Percentiles rank a stretch among this genome's conserved stretches.
Evolutionary conservation across 1,140 invertebrate genomes (phyloP).

Genomic region (Ostrea edulis): DNA sequence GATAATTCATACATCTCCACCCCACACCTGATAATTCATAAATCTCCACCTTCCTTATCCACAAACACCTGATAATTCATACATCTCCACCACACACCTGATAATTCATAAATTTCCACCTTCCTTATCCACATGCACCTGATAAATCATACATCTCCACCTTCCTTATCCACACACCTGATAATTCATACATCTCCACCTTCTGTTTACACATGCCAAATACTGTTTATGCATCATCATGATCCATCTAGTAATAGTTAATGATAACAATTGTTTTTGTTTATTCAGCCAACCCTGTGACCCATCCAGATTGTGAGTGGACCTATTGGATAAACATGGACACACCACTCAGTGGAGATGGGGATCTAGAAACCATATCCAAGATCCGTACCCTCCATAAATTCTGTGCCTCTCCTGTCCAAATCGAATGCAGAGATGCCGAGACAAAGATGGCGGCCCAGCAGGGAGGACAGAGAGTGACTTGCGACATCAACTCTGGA

Average conservation of each 20-base stretch:
- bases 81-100: no score
- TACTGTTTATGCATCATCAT: no score
- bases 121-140: no score
- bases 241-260: neutral
- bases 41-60: no score
- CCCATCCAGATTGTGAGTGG: conserved; percentile 65
- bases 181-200: no score
- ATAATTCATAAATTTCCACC: no score
- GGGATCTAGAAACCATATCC: conserved; percentile 69
- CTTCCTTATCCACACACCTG: no score
- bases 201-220: no score
- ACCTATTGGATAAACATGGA: conserved; percentile 73
- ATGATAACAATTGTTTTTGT: neutral
- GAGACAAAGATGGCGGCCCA: conserved; percentile 45
- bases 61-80: no score
- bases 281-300: conserved; percentile 36
- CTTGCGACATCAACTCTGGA: conserved; percentile 77
- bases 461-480: conserved; percentile 68
- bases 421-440: conserved; percentile 69
- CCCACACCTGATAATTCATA: no score
- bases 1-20: no score
- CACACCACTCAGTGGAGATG: conserved; percentile 62
- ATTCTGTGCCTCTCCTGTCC: conserved; percentile 67
- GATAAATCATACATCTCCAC: no score
- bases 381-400: conserved; percentile 47